Percentiles rank a stretch among this genome's conserved stretches.
phyloP scores from a whole-genome alignment of 2,113 vertebrate species.

The Halcyon malimbica region DNA sequence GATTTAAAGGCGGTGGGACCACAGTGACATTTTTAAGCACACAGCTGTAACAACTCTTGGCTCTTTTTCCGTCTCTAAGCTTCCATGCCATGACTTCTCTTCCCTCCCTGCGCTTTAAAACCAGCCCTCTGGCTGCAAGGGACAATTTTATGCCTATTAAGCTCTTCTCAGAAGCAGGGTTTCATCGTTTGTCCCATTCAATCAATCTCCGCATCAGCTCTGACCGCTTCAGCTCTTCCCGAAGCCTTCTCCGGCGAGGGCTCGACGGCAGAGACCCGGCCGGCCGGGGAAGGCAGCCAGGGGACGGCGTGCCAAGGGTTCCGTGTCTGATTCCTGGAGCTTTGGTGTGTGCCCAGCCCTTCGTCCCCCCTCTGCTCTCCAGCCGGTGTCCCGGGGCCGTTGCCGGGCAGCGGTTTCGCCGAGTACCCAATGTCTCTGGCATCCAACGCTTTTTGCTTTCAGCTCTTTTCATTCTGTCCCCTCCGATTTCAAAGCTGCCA shows the following conservation, averaged over 20 bases:
- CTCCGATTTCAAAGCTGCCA: not conserved
- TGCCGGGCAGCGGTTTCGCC: slow-evolving; percentile 26
- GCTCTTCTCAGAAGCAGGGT: slow-evolving; percentile 1
- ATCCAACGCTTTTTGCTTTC: not conserved
- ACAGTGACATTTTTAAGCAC: not conserved
- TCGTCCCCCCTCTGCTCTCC: fast-evolving
- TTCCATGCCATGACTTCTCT: not conserved
- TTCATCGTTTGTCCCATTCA: slow-evolving; percentile 14
- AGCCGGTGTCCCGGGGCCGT: not conserved
- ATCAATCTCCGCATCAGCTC: not conserved
- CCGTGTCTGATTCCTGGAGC: not conserved
- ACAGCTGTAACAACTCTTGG: not conserved
- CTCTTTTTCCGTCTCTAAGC: not conserved
- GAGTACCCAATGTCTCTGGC: slow-evolving; percentile 7
- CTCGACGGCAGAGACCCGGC: not conserved
- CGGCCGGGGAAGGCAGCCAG: not conserved
- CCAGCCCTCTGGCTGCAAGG: not conserved
- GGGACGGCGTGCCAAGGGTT: fast-evolving
- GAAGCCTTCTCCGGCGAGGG: not conserved
- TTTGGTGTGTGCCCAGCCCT: fast-evolving
- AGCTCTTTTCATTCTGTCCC: not conserved
- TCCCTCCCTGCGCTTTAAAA: not conserved
- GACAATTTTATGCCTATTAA: slow-evolving; percentile 51
- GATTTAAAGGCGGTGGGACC: not conserved
- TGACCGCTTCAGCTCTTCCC: not conserved